Conservation (phyloP, 2,113 vertebrate species). For the Tenebrosternarchus preto region DNA sequence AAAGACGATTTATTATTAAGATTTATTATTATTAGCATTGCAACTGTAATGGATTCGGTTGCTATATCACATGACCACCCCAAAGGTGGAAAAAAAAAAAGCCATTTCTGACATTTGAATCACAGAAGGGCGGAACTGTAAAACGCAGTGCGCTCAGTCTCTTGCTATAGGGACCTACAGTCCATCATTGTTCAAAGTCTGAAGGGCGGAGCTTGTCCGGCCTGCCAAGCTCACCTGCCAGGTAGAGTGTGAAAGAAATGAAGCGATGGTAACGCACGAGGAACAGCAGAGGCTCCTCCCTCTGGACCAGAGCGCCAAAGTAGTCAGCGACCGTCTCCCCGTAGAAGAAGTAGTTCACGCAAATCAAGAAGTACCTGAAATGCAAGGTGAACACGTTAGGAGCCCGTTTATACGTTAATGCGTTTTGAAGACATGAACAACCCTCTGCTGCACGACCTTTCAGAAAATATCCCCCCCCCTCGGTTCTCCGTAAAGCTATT, state of each 20-base stretch:
- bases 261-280: constrained; percentile 97
- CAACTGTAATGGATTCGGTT: too few species aligned
- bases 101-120: background rate
- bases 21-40: too few species aligned
- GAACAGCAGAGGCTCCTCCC: constrained; percentile 94
- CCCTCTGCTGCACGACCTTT: background rate
- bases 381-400: background rate
- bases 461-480: too few species aligned
- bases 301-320: constrained; percentile 90
- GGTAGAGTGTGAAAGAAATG: constrained; percentile 95
- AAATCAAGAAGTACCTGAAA: constrained; percentile 93
- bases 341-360: constrained; percentile 99
- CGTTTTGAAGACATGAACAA: background rate
- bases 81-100: background rate
- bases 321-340: constrained; percentile 98
- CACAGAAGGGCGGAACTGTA: background rate
- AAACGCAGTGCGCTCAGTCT: background rate
- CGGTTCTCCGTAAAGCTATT: constrained; percentile 11
- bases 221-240: constrained; percentile 81
- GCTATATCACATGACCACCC: background rate
- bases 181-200: background rate
- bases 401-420: background rate
- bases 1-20: too few species aligned
- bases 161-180: constrained; percentile 1
- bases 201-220: background rate